These are phyloP conservation scores for Drosophila murphyi DNA, from an alignment of 1,140 invertebrate genomes.

Conservation along the genomic window DNA sequence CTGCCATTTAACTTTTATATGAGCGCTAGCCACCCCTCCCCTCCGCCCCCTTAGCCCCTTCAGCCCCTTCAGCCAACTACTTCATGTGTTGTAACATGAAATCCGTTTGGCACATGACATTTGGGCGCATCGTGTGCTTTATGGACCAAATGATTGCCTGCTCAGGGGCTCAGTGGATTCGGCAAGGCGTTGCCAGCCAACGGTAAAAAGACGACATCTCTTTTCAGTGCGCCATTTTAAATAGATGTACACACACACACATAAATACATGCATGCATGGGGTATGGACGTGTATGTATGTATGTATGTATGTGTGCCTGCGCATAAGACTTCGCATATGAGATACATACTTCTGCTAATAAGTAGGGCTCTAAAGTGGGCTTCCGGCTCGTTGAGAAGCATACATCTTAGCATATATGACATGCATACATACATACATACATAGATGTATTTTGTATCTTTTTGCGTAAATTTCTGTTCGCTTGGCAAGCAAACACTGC, in stretches of 20 bases:
- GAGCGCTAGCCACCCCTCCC: constrained; percentile 2
- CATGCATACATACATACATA: not conserved
- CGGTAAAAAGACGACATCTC: constrained; percentile 33
- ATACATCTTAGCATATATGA: too few relatives aligned
- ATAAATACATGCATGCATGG: too few relatives aligned
- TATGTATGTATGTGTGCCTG: not conserved
- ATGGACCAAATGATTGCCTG: constrained; percentile 70
- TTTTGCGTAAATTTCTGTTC: too few relatives aligned
- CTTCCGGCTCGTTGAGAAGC: not conserved
- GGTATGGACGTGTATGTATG: not conserved
- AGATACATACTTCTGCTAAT: constrained; percentile 31
- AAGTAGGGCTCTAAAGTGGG: constrained; percentile 29
- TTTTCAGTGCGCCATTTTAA: constrained; percentile 30
- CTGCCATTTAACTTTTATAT: constrained; percentile 50
- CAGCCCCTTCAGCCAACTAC: not conserved
- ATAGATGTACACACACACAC: not conserved
- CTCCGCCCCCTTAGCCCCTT: not conserved
- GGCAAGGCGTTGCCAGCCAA: constrained; percentile 20
- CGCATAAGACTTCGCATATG: not conserved
- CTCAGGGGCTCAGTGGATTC: constrained; percentile 53
- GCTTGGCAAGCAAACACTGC: too few relatives aligned
- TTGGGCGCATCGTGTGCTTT: constrained; percentile 64
- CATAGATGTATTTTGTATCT: not conserved
- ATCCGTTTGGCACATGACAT: constrained; percentile 58
- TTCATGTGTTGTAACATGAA: constrained; percentile 56